Evolutionary conservation across 2,797 vertebrate genomes (phyloP), one percentile per base, ranked within the genome.

Genomic region (Sebastes variabilis): DNA sequence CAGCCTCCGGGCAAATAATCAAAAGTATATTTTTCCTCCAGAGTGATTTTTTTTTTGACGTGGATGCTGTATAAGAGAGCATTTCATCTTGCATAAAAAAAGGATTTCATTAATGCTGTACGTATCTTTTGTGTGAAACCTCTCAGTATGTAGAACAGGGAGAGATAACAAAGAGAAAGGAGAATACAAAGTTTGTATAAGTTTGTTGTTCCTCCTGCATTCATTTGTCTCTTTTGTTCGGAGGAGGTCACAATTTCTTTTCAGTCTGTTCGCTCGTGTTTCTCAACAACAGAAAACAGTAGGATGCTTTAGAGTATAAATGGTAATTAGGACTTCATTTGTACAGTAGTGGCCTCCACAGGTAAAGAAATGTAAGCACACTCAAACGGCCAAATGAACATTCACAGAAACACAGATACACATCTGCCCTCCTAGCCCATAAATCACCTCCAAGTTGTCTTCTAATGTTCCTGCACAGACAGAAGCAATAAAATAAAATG

Each of bases 401-500:
- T 1, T 10, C 18, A 65, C 42, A 52, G 32, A 59, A 6, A 3
- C 20, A 34, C 14, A 12, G 34, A 52, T 71, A 55, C 52, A 10
- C 20, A n/a, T 46, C 18, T 49, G 7, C n/a, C 38, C 25, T 71
- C 64, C 64, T 22, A 74, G 8, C 24, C 2, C n/a, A 64, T 81
- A 67, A 80, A 79, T 79, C 65, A 54, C 8, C 34, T 54, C 34
- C 6, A 64, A 12, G 68, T 68, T 67, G 66, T 64, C 54, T 66
- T 49, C 22, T 38, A 38, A 27, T 32, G 10, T 70, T 77, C 11
- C 71, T 54, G 29, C 34, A 27, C 65, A 66, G 49, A 54, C 62
- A 58, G 25, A 24, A 36, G 55, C 56, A 64, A 56, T 77, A 82
- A 32, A 32, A 87, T 55, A 58, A 66, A 82, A 49, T 79, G 58